Evolutionary conservation across 2,113 vertebrate species (phyloP), one percentile per base, ranked within the genome.

Genomic region (Dipodomys stephensi): DNA sequence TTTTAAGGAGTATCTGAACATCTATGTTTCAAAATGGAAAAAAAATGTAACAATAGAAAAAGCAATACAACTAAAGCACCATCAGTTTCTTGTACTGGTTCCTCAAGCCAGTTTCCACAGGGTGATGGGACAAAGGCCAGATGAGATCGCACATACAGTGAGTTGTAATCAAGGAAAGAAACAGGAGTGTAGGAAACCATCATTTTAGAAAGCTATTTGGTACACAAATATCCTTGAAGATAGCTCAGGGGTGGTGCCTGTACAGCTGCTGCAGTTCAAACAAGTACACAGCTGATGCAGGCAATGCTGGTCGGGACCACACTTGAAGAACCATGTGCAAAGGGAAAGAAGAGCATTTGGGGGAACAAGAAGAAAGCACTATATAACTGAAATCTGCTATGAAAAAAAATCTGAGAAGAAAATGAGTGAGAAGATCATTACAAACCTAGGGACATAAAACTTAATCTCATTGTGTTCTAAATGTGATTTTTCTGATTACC

Each of bases 151-250:
- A 64, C 25, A 88, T 4, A 73, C 27, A 49, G 23, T 49, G n/a
- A 32, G 76, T 8, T 88, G n/a, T 44, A 44, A 44, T 44, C 76
- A 6, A 76, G 67, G 62, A 92, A 83, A 80, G 32, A 22, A 87
- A 77, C 11, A 64, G 22, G 11, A 83, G 71, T 35, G 57, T 15
- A 79, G 65, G 28, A 83, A 82, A 71, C 30, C 10, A 57, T 13
- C 53, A 57, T 57, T 57, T 57, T 57, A 65, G 3, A 72, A 85
- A 64, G 77, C 12, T 71, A 84, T 83, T 46, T 30, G 27, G 44
- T 65, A 18, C 9, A 87, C 20, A 87, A 93, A 90, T 49, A 67
- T 68, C n/a, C 85, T 80, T 88, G 27, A 71, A 95, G 67, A 85
- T 15, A 88, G 12, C 20, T 57, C 11, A 76, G 46, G 23, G 6